Conservation (phyloP, 2,888 invertebrate species). For the Cheilosia vernalis region DNA sequence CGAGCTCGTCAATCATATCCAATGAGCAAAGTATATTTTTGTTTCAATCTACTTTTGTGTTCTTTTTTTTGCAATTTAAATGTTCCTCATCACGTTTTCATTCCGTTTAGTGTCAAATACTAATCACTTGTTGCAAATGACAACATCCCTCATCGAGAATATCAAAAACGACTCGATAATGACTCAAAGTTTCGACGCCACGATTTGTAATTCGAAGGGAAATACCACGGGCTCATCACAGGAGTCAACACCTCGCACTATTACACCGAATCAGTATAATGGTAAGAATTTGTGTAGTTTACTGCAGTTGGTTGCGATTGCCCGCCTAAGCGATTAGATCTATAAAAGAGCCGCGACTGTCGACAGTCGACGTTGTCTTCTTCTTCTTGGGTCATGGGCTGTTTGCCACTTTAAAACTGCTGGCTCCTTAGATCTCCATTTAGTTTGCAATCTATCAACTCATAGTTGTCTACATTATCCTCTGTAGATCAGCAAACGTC, state of each 20-base stretch:
- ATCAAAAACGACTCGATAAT: constrained; percentile 84
- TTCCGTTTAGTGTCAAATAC: constrained; percentile 76
- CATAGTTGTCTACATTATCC: background rate
- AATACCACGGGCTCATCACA: constrained; percentile 80
- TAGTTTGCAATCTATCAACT: background rate
- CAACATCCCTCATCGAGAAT: constrained; percentile 83
- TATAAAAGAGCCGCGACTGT: too few relatives aligned
- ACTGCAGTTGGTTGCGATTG: background rate
- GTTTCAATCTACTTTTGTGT: constrained; percentile 8
- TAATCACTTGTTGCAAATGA: constrained; percentile 82
- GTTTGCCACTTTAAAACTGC: too few relatives aligned
- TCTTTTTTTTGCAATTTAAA: background rate
- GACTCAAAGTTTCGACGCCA: constrained; percentile 86
- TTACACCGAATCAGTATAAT: constrained; percentile 82
- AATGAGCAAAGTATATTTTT: constrained; percentile 79
- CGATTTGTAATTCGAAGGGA: constrained; percentile 78
- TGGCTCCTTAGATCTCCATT: background rate
- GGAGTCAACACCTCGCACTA: constrained; percentile 82
- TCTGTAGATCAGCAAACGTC: constrained; percentile 79
- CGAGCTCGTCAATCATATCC: constrained; percentile 77
- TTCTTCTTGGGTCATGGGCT: too few relatives aligned
- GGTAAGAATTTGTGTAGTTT: constrained; percentile 76
- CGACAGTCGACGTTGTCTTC: too few relatives aligned
- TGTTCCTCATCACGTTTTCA: constrained; percentile 19
- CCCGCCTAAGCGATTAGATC: too few relatives aligned